Evolutionary conservation across 1,140 invertebrate species (phyloP).

Genomic region (Idris sp.): DNA sequence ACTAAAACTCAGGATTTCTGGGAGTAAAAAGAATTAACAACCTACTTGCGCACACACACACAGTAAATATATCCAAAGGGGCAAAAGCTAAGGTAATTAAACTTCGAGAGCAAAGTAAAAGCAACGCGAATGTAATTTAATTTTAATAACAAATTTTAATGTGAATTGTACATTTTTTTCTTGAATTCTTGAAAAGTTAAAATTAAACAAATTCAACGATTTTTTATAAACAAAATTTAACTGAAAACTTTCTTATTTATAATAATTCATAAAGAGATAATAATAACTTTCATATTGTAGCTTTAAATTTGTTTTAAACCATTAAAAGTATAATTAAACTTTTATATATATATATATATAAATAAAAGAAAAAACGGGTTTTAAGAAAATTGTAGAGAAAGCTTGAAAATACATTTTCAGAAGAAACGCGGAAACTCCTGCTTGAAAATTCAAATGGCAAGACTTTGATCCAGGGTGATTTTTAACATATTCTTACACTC

Average conservation of each 20-base stretch:
- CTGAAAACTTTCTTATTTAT: too few species aligned
- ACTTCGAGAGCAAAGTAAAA: constrained; percentile 15
- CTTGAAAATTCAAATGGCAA: constrained; percentile 18
- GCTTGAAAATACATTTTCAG: background rate
- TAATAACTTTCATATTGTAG: too few species aligned
- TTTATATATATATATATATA: too few species aligned
- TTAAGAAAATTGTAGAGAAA: background rate
- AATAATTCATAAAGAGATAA: too few species aligned
- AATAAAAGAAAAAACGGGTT: background rate
- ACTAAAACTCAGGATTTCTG: constrained; percentile 5
- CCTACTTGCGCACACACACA: constrained; percentile 1
- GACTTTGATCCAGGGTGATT: constrained; percentile 16
- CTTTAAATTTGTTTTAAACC: too few species aligned
- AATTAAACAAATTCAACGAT: too few species aligned
- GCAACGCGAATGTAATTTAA: constrained; percentile 11
- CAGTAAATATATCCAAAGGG: constrained; percentile 14
- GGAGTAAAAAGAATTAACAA: constrained; percentile 18
- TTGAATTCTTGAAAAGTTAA: background rate
- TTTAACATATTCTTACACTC: constrained; percentile 8
- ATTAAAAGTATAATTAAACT: background rate
- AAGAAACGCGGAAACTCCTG: constrained; percentile 8
- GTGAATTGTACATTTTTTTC: background rate
- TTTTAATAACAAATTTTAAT: constrained; percentile 6
- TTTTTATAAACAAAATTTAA: too few species aligned
- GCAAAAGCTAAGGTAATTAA: constrained; percentile 21